Evolutionary conservation across 2,797 vertebrate genomes (phyloP).

Genomic region (Parauchenoglanis punctatus): DNA sequence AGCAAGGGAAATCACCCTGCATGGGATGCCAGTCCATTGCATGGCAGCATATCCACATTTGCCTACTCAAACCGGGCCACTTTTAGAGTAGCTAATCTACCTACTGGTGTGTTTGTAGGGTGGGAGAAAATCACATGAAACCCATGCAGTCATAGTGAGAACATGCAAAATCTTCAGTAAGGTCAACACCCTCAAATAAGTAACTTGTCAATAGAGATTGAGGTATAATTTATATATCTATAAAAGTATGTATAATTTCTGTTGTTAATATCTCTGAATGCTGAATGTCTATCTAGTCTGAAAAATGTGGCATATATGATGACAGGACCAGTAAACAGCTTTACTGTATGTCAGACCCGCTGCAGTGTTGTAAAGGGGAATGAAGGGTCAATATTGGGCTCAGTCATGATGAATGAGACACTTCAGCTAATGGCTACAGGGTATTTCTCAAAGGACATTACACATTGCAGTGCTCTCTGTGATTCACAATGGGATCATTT

Average conservation of each 20-base stretch:
- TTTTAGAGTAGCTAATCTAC: not conserved
- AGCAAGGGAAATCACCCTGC: not conserved
- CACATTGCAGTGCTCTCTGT: conserved; percentile 1
- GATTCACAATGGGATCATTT: conserved; percentile 29
- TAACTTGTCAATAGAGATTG: not conserved
- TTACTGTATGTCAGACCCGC: not conserved
- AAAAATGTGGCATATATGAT: not conserved
- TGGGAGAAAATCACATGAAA: not conserved
- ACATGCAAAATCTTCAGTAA: not conserved
- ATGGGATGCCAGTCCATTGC: not conserved
- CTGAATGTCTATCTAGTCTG: not conserved
- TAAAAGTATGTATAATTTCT: no score
- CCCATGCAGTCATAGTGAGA: not conserved
- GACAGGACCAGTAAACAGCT: not conserved
- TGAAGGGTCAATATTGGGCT: conserved; percentile 34
- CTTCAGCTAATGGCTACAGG: conserved; percentile 36
- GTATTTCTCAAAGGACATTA: conserved; percentile 45
- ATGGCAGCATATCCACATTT: not conserved
- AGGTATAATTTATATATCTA: not conserved
- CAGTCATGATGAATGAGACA: conserved; percentile 43
- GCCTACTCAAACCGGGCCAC: not conserved
- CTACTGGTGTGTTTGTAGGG: not conserved
- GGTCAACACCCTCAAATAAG: not conserved
- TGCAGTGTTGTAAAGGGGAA: conserved; percentile 1
- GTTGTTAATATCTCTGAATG: not conserved